Conservation (phyloP, 2,113 vertebrate species). For the Epinephelus fuscoguttatus region DNA sequence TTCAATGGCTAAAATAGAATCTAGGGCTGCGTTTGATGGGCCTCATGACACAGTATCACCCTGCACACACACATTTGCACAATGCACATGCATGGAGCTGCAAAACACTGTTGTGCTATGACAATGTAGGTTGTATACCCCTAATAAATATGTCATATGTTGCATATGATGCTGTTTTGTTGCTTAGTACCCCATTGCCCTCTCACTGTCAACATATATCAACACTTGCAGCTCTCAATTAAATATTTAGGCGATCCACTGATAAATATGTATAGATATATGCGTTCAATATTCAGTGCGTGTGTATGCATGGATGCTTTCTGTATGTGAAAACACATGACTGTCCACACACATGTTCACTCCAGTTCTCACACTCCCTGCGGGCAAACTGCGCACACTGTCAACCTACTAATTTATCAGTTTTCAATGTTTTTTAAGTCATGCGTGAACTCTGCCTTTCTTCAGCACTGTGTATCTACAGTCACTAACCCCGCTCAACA, state of each 20-base stretch:
- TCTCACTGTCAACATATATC: constrained; percentile 37
- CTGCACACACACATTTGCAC: not conserved
- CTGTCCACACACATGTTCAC: constrained; percentile 34
- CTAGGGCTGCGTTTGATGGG: constrained; percentile 39
- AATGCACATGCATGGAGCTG: constrained; percentile 11
- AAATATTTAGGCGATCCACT: constrained; percentile 57
- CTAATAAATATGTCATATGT: not conserved
- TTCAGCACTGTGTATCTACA: constrained; percentile 5
- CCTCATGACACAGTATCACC: constrained; percentile 22
- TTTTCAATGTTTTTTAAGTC: constrained; percentile 60
- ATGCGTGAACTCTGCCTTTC: constrained; percentile 52
- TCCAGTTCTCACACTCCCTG: constrained; percentile 29
- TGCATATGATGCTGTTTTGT: constrained; percentile 23
- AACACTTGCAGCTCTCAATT: constrained; percentile 14
- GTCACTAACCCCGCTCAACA: constrained; percentile 14
- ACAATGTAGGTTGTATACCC: not conserved
- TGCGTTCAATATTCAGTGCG: constrained; percentile 41
- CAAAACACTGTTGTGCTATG: not conserved
- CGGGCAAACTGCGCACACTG: constrained; percentile 20
- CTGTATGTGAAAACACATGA: constrained; percentile 42
- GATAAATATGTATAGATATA: constrained; percentile 55
- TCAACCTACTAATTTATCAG: constrained; percentile 51
- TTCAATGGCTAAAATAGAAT: constrained; percentile 52
- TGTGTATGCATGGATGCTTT: constrained; percentile 41
- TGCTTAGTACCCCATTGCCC: constrained; percentile 1